Base-by-base conservation (phyloP, 2,113 vertebrate genomes). In the Bubo scandiacus region DNA sequence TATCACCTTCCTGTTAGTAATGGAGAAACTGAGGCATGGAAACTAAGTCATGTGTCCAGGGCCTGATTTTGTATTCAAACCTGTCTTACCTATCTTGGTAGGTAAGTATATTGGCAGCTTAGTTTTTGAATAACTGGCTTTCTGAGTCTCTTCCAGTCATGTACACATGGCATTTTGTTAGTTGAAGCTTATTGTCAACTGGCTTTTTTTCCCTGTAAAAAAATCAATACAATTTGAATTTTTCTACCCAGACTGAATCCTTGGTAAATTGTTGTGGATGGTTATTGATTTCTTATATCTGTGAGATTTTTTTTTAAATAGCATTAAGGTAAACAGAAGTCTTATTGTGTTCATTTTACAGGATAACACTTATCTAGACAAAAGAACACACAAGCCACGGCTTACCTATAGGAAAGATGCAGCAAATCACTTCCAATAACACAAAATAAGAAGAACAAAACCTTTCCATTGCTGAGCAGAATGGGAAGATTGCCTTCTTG, bases 141-240 rank as follows among this genome's bases (percentile, higher is more conserved):
- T 95, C 63, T 95, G 70, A 73, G 15, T 73, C 74, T 66, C 74
- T 88, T 93, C 79, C 62, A 55, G 62, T 81, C 92, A 88, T 91
- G 80, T 93, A 87, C 67, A 74, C 63, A 58, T 79, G 86, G 18
- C 58, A 88, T 88, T 96, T 97, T 95, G 65, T 89, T 90, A 85
- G 81, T 45, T 30, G 78, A 36, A 58, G 63, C 57, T 63, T 84
- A 66, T 90, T 95, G 87, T 96, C 88, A 86, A 27, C 62, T 57
- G 62, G 59, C 63, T 57, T 89, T 91, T 90, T 87, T 66, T 62
- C 14, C 18, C 7, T 71, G 45, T 18, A 81, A 83, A 94, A 96
- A 97, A 97, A 97, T 98, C 97, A 92, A 98, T 98, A 85, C 67
- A 29, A 98, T 98, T 97, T 98, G 95, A 98, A 98, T 98, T 97